Base-by-base conservation (phyloP, 2,888 invertebrate species). In the Campoplex capitator region DNA sequence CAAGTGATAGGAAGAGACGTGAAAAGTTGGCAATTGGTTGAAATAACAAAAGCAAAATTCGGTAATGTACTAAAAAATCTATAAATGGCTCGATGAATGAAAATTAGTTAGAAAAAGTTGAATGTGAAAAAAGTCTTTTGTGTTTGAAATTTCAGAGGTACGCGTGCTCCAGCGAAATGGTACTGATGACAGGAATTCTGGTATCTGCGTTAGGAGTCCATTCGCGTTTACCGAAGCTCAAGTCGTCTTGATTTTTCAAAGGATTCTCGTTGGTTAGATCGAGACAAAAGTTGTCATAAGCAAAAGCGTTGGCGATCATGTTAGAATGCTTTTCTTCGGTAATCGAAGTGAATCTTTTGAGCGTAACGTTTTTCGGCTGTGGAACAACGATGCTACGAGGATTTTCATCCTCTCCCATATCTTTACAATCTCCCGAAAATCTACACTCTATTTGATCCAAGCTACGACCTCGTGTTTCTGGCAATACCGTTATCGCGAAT, bases 401-500 rank as follows among this genome's bases (percentile, higher is more conserved):
- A 71, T 83, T 84, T 0, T 51, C 8, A 3, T 8, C 70, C 6
- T 48, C 38, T 28, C 51, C 48, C 3, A 54, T 35, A 11, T 68
- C 38, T 6, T 45, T 23, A 6, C 28, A 51, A 2, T 81, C 67
- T 0, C 83, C 76, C 1, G 95, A 95, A 87, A 97, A 97, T 85
- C 95, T 95, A 85, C 94, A 95, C 95, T 97, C 97, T 18, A 97
- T 97, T 91, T 97, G 96, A 74, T 95, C 95, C 87, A 97, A 93
- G 71, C 96, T 96, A 89, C 96, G 96, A 16, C 96, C 96, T 90
- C 96, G 96, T 0, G 97, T 97, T 93, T 97, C 97, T 3, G 97
- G 97, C 1, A 97, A 93, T 90, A 96, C 95, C 0, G 95, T 93
- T 51, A 95, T 93, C 56, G 96, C 96, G 90, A 96, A 97, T 0